Evolutionary conservation across 2,888 invertebrate genomes (phyloP).

Genomic region (Callinectes sapidus): DNA sequence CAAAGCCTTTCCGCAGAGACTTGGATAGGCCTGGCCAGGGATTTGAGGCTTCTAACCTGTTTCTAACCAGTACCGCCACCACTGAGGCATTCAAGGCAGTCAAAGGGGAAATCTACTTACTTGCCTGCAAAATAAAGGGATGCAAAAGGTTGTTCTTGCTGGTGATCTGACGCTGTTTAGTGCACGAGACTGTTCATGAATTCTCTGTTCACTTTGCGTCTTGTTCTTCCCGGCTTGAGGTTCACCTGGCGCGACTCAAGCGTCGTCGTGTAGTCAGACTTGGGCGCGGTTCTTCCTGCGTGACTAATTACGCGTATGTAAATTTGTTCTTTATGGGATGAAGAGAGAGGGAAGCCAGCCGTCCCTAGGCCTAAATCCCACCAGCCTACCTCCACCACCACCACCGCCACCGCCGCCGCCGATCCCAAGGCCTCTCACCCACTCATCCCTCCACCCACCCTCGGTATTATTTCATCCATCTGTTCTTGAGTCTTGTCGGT

Average conservation of each 20-base stretch:
- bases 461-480: background rate
- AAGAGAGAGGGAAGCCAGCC: constrained; percentile 28
- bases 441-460: background rate
- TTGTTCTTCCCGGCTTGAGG: background rate
- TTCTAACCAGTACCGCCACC: too few species aligned
- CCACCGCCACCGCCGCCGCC: background rate
- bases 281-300: constrained; percentile 43
- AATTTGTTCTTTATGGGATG: constrained; percentile 61
- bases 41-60: background rate
- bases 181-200: background rate
- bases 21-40: background rate
- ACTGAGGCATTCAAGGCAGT: background rate
- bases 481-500: background rate
- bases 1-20: background rate
- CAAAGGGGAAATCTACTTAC: background rate
- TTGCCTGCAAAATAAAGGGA: background rate
- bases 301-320: constrained; percentile 60
- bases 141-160: background rate
- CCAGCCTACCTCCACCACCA: background rate
- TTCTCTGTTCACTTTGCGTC: background rate
- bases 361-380: constrained; percentile 43
- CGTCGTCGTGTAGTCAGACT: constrained; percentile 33
- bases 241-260: background rate
- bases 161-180: background rate
- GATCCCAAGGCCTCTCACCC: background rate